Conservation (phyloP, 2,888 invertebrate species). For the Euplexia lucipara region DNA sequence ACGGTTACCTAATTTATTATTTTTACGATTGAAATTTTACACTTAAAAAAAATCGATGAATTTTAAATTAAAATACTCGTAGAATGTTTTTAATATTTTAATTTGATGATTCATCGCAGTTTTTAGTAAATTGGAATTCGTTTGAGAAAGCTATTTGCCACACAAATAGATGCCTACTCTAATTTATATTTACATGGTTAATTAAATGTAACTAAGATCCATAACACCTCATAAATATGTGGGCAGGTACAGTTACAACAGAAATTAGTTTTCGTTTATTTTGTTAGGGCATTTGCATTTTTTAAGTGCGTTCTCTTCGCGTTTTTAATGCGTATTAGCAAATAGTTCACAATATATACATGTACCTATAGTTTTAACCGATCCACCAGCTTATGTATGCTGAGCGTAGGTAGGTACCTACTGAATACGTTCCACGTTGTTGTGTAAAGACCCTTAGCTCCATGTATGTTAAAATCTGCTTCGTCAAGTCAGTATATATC, state of each 20-base stretch:
- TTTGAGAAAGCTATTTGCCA: slow-evolving; percentile 26
- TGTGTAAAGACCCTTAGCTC: too few relatives aligned
- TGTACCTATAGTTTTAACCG: too few relatives aligned
- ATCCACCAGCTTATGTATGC: too few relatives aligned
- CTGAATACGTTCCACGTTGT: too few relatives aligned
- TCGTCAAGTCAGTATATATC: too few relatives aligned
- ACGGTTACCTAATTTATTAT: slow-evolving; percentile 28
- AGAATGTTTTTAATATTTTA: slow-evolving; percentile 17
- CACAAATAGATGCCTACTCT: slow-evolving; percentile 1
- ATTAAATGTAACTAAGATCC: not conserved
- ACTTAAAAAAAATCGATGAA: slow-evolving; percentile 25
- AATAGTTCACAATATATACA: too few relatives aligned
- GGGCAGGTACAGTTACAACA: not conserved
- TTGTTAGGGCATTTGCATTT: too few relatives aligned
- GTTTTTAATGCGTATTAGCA: too few relatives aligned
- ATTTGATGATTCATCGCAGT: slow-evolving; percentile 29
- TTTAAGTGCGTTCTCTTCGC: too few relatives aligned
- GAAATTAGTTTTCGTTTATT: too few relatives aligned
- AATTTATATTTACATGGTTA: slow-evolving; percentile 5
- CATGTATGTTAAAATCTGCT: too few relatives aligned
- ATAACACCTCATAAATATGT: not conserved
- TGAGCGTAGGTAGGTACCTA: too few relatives aligned
- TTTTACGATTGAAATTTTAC: slow-evolving; percentile 38
- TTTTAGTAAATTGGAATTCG: slow-evolving; percentile 18
- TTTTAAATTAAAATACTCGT: slow-evolving; percentile 11